A percentile compares a stretch with the other conserved stretches of the same genome.
phyloP scores from a whole-genome alignment of 1,140 invertebrate species.

The Danaus melanippus region DNA sequence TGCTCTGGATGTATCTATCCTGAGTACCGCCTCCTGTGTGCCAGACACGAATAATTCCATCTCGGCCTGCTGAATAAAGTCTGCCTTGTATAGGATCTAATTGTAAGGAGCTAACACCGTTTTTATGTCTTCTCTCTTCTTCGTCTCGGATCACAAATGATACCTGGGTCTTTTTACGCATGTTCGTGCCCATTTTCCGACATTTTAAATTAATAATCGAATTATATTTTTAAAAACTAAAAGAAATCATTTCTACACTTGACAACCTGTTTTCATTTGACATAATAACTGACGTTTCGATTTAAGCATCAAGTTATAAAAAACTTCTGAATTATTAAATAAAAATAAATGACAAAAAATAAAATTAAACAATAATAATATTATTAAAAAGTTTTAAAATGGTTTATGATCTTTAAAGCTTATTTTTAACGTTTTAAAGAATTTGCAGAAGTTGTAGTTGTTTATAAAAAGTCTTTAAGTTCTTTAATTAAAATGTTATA shows the following conservation, averaged over 20 bases:
- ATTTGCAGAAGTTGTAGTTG: too few species aligned
- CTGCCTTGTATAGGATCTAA: slow-evolving; percentile 90
- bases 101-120: slow-evolving; percentile 96
- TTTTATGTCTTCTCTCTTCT: slow-evolving; percentile 93
- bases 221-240: slow-evolving; percentile 18
- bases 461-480: too few species aligned
- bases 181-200: slow-evolving; percentile 65
- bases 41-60: slow-evolving; percentile 99
- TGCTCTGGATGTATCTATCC: slow-evolving; percentile 93
- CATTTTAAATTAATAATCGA: slow-evolving; percentile 51
- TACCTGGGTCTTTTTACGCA: slow-evolving; percentile 80
- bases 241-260: slow-evolving; percentile 7
- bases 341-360: too few species aligned
- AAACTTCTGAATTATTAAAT: too few species aligned
- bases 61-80: slow-evolving; percentile 97
- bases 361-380: too few species aligned
- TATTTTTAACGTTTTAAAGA: too few species aligned
- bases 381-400: too few species aligned
- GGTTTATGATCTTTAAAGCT: too few species aligned
- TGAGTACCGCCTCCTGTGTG: slow-evolving; percentile 75
- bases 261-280: too few species aligned
- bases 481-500: too few species aligned
- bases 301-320: neutral
- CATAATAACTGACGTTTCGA: slow-evolving; percentile 5
- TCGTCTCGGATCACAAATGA: slow-evolving; percentile 99